These are phyloP conservation scores for Lithobates sylvaticus DNA, from an alignment of 2,797 vertebrate species.

Conservation along the genomic window DNA sequence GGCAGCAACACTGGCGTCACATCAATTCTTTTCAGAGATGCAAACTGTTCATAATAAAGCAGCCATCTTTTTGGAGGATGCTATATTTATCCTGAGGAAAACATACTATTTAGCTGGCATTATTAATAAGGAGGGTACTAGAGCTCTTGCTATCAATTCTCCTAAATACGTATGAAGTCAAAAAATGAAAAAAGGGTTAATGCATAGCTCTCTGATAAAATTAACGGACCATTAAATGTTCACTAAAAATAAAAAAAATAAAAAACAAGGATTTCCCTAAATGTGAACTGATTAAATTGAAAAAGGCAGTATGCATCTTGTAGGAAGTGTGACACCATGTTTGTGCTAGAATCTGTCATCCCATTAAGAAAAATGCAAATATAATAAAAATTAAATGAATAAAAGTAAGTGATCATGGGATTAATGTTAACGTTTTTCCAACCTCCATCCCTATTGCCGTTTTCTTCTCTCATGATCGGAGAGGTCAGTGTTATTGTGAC, in stretches of 20 bases:
- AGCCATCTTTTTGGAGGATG: no score
- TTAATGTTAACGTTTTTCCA: conserved; percentile 80
- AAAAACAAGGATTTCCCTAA: neutral
- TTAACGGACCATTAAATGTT: neutral
- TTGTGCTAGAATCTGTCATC: conserved; percentile 81
- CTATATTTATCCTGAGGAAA: no score
- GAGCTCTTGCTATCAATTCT: no score
- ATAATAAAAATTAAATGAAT: conserved; percentile 53
- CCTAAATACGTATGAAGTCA: neutral
- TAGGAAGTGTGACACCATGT: conserved; percentile 89
- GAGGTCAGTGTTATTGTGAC: conserved; percentile 98
- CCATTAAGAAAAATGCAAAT: conserved; percentile 69
- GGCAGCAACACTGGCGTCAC: conserved; percentile 93
- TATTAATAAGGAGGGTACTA: no score
- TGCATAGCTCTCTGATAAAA: no score
- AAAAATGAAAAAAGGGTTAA: neutral
- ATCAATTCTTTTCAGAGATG: conserved; percentile 64
- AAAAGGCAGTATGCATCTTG: conserved; percentile 63
- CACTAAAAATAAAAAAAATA: neutral
- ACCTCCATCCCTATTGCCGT: conserved; percentile 93
- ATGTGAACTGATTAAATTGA: neutral
- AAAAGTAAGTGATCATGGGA: conserved; percentile 63
- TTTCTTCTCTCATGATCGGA: conserved; percentile 95
- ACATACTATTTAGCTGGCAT: no score
- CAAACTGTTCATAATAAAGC: conserved; percentile 31